Percentiles rank a stretch among this genome's conserved stretches.
Evolutionary conservation across 2,113 vertebrate species (phyloP).

Genomic region (mouse (Mus musculus)): DNA sequence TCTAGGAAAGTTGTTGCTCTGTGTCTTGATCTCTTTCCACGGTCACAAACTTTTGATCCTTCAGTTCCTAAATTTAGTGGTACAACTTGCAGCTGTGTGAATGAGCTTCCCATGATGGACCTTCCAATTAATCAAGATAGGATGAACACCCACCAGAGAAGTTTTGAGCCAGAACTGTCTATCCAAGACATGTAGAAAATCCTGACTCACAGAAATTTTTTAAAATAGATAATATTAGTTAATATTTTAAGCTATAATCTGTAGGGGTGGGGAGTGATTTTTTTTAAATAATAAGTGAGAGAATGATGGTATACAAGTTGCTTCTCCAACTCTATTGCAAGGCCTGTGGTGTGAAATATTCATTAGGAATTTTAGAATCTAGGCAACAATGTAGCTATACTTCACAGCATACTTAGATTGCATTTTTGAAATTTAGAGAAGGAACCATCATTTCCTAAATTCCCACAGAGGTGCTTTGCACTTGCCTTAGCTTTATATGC

Average conservation of each 20-base stretch:
- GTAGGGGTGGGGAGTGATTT: fast-evolving
- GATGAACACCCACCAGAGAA: neutral
- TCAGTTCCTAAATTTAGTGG: neutral
- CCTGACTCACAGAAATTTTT: neutral
- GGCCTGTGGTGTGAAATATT: neutral
- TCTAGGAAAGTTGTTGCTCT: neutral
- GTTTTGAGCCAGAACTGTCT: neutral
- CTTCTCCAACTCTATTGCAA: neutral
- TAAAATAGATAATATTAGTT: neutral
- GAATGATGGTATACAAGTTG: slow-evolving; percentile 8
- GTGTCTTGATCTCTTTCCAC: neutral
- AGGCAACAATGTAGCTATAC: neutral
- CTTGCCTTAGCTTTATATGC: slow-evolving; percentile 37
- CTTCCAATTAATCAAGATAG: neutral
- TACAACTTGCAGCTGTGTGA: neutral
- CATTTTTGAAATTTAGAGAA: slow-evolving; percentile 39
- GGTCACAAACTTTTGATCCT: neutral
- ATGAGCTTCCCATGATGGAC: neutral
- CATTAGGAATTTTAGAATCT: slow-evolving; percentile 51
- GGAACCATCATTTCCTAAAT: slow-evolving; percentile 18
- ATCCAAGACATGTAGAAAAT: neutral
- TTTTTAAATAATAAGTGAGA: neutral
- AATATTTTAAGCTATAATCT: slow-evolving; percentile 21
- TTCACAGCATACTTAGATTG: slow-evolving; percentile 46
- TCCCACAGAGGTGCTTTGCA: neutral